phyloP scores from a whole-genome alignment of 2,113 vertebrate genomes.

The Fukomys damarensis region DNA sequence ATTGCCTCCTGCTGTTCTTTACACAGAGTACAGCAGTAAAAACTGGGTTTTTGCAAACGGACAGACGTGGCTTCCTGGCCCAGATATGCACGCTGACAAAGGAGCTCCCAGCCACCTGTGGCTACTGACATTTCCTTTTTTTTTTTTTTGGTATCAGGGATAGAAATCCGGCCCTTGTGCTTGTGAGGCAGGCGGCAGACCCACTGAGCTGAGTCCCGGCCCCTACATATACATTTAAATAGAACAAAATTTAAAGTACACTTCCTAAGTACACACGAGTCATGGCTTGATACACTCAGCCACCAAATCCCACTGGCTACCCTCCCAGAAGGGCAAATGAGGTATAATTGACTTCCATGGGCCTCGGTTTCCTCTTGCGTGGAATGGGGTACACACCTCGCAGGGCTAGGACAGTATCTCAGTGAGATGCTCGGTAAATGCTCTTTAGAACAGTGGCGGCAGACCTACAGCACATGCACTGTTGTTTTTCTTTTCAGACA shows the following conservation, averaged over 20 bases:
- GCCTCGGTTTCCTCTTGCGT: background rate
- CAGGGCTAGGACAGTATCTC: background rate
- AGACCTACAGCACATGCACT: rapidly evolving
- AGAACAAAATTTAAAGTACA: background rate
- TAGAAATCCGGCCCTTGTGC: too few relatives aligned
- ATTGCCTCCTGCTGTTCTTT: background rate
- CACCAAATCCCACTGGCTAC: background rate
- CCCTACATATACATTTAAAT: too few relatives aligned
- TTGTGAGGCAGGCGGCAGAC: too few relatives aligned
- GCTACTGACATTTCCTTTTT: background rate
- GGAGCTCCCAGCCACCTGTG: background rate
- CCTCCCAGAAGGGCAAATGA: background rate
- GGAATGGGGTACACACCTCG: background rate
- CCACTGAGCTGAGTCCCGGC: too few relatives aligned
- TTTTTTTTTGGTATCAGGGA: too few relatives aligned
- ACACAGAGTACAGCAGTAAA: background rate
- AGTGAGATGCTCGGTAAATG: background rate
- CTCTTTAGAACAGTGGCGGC: background rate
- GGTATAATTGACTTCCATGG: background rate
- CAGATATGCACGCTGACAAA: background rate
- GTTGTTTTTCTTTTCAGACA: background rate
- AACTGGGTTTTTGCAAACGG: background rate
- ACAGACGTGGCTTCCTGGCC: background rate
- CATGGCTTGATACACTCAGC: background rate
- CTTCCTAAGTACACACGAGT: background rate